A percentile compares a stretch with the other conserved stretches of the same genome.
These are phyloP conservation scores for Limosa lapponica DNA, from an alignment of 2,797 vertebrate genomes.

Conservation along the genomic window DNA sequence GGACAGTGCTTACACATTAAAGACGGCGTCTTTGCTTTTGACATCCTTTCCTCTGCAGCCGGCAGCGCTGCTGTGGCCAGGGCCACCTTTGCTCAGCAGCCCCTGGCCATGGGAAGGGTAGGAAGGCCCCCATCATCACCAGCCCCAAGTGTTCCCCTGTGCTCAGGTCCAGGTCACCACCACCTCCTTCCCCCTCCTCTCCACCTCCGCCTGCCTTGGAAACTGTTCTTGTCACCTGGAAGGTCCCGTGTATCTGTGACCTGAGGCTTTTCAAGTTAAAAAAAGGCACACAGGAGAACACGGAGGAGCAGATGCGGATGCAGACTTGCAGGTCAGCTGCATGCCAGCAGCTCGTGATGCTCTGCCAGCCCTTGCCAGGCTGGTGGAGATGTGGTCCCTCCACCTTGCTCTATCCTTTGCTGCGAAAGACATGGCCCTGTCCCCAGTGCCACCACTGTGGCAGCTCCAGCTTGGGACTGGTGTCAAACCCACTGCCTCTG, in stretches of 20 bases:
- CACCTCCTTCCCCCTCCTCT: neutral
- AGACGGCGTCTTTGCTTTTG: neutral
- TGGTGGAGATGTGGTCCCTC: rapidly evolving
- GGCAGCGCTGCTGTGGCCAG: rapidly evolving
- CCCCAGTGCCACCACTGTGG: neutral
- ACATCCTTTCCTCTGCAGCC: rapidly evolving
- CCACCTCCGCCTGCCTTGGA: neutral
- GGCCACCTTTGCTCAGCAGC: neutral
- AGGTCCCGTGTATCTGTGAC: neutral
- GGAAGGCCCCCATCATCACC: rapidly evolving
- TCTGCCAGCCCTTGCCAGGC: neutral
- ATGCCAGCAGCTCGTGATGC: rapidly evolving
- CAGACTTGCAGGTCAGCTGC: neutral
- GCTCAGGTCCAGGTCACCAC: neutral
- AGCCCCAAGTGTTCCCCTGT: rapidly evolving
- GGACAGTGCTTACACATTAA: neutral
- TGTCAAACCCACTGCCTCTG: neutral
- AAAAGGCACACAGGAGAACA: rapidly evolving
- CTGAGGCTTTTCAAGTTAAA: neutral
- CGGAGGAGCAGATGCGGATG: neutral
- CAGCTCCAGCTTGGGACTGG: neutral
- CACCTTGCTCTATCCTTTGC: neutral
- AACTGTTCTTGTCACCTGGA: neutral
- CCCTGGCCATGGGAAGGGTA: neutral
- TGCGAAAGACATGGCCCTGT: rapidly evolving